A percentile compares a stretch with the other conserved stretches of the same genome.
These are phyloP conservation scores for Tiliacea aurago DNA, from an alignment of 2,888 invertebrate species.

Conservation along the genomic window DNA sequence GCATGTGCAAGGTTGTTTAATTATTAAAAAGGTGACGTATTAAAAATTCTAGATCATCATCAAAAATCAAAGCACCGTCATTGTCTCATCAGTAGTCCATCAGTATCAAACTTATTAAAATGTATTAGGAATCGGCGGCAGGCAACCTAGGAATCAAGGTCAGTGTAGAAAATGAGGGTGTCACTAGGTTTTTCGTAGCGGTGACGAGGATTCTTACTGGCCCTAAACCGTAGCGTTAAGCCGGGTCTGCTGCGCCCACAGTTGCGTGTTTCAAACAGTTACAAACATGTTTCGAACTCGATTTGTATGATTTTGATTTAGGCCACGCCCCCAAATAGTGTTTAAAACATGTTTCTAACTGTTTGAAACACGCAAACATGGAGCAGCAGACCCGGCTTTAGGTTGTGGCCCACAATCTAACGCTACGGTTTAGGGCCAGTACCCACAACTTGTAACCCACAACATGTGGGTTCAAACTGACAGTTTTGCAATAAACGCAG, in stretches of 20 bases:
- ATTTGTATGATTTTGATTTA: too few relatives aligned
- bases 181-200: background rate
- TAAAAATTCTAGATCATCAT: constrained; percentile 1
- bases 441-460: too few relatives aligned
- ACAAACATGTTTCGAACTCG: too few relatives aligned
- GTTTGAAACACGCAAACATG: too few relatives aligned
- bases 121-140: background rate
- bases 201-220: background rate
- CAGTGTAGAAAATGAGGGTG: background rate
- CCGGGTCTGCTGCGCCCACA: too few relatives aligned
- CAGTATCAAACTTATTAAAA: background rate
- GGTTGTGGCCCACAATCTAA: too few relatives aligned
- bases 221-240: background rate
- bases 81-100: background rate
- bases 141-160: background rate
- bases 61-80: background rate
- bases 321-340: too few relatives aligned
- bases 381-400: too few relatives aligned
- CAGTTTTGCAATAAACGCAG: background rate
- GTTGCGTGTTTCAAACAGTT: too few relatives aligned
- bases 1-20: background rate
- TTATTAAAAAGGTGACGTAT: background rate
- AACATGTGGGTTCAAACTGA: too few relatives aligned
- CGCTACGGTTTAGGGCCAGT: too few relatives aligned
- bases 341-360: too few relatives aligned